Evolutionary conservation across 2,113 vertebrate species (phyloP).

Genomic region (Pleuronectes platessa): DNA sequence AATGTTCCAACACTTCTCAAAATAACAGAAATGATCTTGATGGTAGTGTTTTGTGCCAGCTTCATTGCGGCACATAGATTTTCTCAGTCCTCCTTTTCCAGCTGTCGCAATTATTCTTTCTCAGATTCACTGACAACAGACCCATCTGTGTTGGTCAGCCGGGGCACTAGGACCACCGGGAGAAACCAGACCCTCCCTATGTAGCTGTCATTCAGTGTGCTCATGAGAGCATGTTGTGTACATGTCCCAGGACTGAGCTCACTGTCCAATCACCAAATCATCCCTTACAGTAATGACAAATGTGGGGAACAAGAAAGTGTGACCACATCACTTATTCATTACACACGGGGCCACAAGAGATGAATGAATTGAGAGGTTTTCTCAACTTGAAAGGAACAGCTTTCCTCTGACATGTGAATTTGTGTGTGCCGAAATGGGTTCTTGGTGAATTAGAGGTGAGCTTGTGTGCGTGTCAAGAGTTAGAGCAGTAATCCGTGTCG

Average conservation of each 20-base stretch:
- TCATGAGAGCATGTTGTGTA: too few relatives aligned
- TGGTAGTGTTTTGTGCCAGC: neutral
- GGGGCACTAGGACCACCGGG: neutral
- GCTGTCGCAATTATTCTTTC: too few relatives aligned
- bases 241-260: too few relatives aligned
- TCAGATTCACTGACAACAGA: neutral
- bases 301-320: too few relatives aligned
- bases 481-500: too few relatives aligned
- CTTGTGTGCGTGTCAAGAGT: neutral
- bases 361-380: too few relatives aligned
- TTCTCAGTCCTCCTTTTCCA: too few relatives aligned
- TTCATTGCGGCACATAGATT: too few relatives aligned
- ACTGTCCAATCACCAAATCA: too few relatives aligned
- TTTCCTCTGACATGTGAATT: slow-evolving; percentile 20
- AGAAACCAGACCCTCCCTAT: neutral
- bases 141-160: neutral
- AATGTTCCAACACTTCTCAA: neutral
- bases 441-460: neutral
- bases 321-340: too few relatives aligned
- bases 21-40: neutral
- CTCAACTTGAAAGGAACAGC: neutral
- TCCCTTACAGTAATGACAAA: too few relatives aligned
- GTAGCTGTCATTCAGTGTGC: slow-evolving; percentile 14
- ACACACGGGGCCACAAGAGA: too few relatives aligned
- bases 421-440: neutral